Evolutionary conservation across 1,140 invertebrate genomes (phyloP).

Genomic region (Bombus haemorrhoidalis): DNA sequence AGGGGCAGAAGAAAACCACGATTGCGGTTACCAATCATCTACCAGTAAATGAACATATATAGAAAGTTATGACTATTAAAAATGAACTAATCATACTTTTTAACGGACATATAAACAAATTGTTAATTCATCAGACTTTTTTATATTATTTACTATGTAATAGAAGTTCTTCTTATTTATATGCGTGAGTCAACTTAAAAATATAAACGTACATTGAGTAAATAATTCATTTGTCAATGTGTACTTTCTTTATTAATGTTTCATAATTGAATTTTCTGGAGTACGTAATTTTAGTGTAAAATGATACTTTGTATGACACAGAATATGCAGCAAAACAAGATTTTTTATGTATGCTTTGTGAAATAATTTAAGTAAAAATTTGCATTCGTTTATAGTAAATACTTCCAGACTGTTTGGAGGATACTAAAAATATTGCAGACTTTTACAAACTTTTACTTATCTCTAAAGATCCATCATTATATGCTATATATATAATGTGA

Average conservation of each 20-base stretch:
- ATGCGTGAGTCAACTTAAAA: neutral
- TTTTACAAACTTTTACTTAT: neutral
- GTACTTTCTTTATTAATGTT: constrained; percentile 14
- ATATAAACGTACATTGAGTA: neutral
- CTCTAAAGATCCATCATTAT: neutral
- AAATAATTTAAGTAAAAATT: constrained; percentile 69
- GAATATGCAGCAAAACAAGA: constrained; percentile 67
- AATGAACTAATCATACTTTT: neutral
- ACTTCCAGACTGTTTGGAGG: constrained; percentile 69
- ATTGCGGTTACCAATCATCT: constrained; percentile 75
- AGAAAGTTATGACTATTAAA: constrained; percentile 20
- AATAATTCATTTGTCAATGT: neutral
- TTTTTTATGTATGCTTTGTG: constrained; percentile 67
- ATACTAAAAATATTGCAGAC: constrained; percentile 63
- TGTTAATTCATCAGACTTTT: neutral
- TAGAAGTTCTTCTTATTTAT: neutral
- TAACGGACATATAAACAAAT: neutral
- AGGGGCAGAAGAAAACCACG: constrained; percentile 65
- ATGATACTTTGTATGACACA: constrained; percentile 65
- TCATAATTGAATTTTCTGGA: neutral
- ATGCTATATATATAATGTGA: neutral
- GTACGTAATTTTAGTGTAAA: constrained; percentile 57
- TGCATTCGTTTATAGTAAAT: constrained; percentile 67
- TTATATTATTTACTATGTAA: neutral
- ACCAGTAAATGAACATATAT: constrained; percentile 69